phyloP scores from a whole-genome alignment of 2,113 vertebrate species.

The Mesocricetus auratus region DNA sequence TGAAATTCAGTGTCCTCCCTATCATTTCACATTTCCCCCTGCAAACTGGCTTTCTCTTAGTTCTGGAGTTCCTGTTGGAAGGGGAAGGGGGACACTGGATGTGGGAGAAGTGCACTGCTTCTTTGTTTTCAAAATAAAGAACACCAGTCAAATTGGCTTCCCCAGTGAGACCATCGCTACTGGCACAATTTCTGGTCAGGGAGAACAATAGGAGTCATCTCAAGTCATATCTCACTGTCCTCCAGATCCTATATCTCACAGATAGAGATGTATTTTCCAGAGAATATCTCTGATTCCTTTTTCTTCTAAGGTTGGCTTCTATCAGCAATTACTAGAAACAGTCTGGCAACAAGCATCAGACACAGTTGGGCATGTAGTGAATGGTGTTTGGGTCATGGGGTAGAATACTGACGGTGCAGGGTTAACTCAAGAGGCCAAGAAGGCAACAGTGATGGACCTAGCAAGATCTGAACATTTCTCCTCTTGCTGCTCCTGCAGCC shows the following conservation, averaged over 20 bases:
- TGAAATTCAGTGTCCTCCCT: not conserved
- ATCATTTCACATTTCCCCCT: not conserved
- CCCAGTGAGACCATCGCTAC: not conserved
- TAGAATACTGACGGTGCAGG: not conserved
- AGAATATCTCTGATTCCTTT: not conserved
- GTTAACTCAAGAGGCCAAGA: not conserved
- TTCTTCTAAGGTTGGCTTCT: not conserved
- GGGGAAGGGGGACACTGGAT: not conserved
- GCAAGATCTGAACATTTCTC: not conserved
- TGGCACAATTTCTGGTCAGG: not conserved
- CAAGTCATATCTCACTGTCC: not conserved
- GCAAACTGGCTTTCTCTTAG: not conserved
- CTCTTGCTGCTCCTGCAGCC: fast-evolving
- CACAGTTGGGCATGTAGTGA: fast-evolving
- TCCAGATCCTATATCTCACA: not conserved
- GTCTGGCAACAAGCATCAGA: not conserved
- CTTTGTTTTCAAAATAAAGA: conserved; percentile 73
- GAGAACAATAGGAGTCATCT: not conserved
- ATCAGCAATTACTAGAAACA: not conserved
- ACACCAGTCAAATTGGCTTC: conserved; percentile 42
- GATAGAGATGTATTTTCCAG: too few species aligned
- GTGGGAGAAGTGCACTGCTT: not conserved
- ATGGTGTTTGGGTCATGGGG: fast-evolving
- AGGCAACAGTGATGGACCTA: not conserved
- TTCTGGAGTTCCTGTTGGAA: not conserved